Evolutionary conservation across 2,888 invertebrate genomes (phyloP), one percentile per base, ranked within the genome.

Genomic region (Scelioninae gen. 1): DNA sequence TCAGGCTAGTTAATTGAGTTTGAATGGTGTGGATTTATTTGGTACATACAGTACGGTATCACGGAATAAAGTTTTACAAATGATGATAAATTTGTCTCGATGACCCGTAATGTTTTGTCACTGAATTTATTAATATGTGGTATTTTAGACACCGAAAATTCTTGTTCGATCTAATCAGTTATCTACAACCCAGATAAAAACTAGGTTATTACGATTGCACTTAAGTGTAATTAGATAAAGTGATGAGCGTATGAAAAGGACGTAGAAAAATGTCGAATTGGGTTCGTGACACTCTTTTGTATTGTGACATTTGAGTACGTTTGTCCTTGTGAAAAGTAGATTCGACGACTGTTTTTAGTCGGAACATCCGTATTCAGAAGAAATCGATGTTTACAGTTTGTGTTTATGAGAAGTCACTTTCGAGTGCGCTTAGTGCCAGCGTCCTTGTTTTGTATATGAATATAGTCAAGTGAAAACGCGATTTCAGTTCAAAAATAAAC

Each of bases 391-490:
- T 66, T 66, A 66, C 58, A 58, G 51, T 23, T 34, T 11, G 34
- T 66, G 76, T 76, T 76, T 76, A 76, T 66, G 51, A 76, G 40
- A 32, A 76, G 51, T 76, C 51, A 51, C 49, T 65, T 63, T 23
- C 45, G 43, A 53, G 32, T 23, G 63, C 29, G 49, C 60, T 71
- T 45, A 51, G 40, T 51, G 72, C 72, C 63, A 15, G 63, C 23
- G 65, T 66, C 58, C 56, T 65, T 75, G 65, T 58, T 55, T 43
- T 49, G 75, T 65, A 38, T 34, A 13, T 55, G 49, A 55, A 65
- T 40, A 66, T 65, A 38, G 49, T 56, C 49, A 15, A 23, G 60
- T 5, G n/a, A 51, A 43, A 60, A 58, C 58, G 49, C 23, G 23
- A 23, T 1, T 23, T 23, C 2, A 23, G 23, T 23, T 23, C 23